Percentiles rank a stretch among this genome's conserved stretches.
Conservation (phyloP, 1,140 invertebrate genomes). For the Brachionus angularis region DNA sequence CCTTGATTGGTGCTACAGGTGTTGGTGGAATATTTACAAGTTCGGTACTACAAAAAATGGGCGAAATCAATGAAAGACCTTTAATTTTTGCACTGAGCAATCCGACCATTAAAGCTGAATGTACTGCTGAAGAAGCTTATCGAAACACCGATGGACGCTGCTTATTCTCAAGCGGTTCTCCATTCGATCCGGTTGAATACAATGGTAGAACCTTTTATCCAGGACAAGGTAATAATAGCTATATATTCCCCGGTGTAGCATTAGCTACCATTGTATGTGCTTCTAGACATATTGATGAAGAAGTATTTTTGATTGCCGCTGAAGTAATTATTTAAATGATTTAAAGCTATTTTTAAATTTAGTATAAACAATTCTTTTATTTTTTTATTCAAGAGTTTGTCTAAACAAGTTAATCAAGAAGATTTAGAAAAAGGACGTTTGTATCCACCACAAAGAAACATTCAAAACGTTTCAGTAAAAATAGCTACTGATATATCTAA, state of each 20-base stretch:
- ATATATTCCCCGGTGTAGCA: conserved; percentile 58
- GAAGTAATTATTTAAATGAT: conserved; percentile 48
- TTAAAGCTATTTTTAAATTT: background rate
- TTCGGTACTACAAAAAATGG: conserved; percentile 52
- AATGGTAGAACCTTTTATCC: conserved; percentile 51
- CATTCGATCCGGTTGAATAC: conserved; percentile 51
- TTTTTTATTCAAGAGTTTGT: conserved; percentile 64
- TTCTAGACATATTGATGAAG: conserved; percentile 53
- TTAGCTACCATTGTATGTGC: conserved; percentile 52
- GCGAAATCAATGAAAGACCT: conserved; percentile 52
- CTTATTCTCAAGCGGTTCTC: conserved; percentile 58
- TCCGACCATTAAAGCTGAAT: conserved; percentile 57
- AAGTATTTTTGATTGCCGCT: conserved; percentile 54
- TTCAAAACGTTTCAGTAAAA: conserved; percentile 77
- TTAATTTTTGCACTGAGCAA: conserved; percentile 58
- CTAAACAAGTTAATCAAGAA: conserved; percentile 73
- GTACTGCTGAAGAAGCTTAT: conserved; percentile 58
- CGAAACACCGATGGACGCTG: conserved; percentile 47
- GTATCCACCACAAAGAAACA: conserved; percentile 84
- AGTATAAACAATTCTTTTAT: background rate
- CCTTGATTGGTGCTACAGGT: conserved; percentile 56
- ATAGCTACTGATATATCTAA: conserved; percentile 80
- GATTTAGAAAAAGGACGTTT: conserved; percentile 81
- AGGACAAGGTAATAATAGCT: conserved; percentile 58
- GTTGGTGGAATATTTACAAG: conserved; percentile 55